These are phyloP conservation scores for Semnornis frantzii DNA, from an alignment of 2,113 vertebrate genomes.

Conservation along the genomic window DNA sequence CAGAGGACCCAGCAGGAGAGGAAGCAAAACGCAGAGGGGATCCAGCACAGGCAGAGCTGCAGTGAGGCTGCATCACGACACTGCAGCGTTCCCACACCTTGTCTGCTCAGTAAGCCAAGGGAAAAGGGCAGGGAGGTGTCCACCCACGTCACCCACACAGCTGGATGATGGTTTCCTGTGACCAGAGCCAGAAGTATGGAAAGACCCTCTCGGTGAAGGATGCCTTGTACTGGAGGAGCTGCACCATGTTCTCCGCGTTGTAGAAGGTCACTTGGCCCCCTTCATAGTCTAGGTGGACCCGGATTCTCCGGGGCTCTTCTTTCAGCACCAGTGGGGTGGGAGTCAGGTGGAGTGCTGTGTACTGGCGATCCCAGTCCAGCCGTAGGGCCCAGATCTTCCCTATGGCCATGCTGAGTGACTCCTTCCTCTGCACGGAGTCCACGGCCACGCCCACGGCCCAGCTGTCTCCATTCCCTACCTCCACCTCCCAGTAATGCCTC, in stretches of 20 bases:
- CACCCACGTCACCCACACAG: background rate
- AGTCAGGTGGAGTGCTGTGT: background rate
- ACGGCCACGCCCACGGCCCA: conserved; percentile 73
- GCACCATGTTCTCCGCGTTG: background rate
- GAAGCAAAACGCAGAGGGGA: rapidly evolving
- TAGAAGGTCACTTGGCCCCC: conserved; percentile 33
- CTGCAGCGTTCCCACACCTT: rapidly evolving
- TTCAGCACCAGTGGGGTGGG: rapidly evolving
- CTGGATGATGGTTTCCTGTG: background rate
- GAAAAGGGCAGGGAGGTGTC: rapidly evolving
- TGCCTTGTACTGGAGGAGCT: background rate
- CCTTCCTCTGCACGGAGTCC: conserved; percentile 62
- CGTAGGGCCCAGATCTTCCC: conserved; percentile 43
- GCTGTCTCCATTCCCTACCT: background rate
- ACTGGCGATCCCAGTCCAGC: background rate
- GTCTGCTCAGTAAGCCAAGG: background rate
- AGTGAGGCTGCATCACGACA: rapidly evolving
- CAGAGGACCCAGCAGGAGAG: background rate
- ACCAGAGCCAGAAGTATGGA: conserved; percentile 16
- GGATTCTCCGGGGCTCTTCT: background rate
- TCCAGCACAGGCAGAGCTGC: background rate
- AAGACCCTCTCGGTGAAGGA: conserved; percentile 54
- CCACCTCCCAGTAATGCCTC: conserved; percentile 75
- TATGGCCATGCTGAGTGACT: rapidly evolving
- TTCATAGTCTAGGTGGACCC: conserved; percentile 34